Percentiles rank a stretch among this genome's conserved stretches.
These are phyloP conservation scores for Catotricha subobsoleta DNA, from an alignment of 2,888 invertebrate species.

Conservation along the genomic window DNA sequence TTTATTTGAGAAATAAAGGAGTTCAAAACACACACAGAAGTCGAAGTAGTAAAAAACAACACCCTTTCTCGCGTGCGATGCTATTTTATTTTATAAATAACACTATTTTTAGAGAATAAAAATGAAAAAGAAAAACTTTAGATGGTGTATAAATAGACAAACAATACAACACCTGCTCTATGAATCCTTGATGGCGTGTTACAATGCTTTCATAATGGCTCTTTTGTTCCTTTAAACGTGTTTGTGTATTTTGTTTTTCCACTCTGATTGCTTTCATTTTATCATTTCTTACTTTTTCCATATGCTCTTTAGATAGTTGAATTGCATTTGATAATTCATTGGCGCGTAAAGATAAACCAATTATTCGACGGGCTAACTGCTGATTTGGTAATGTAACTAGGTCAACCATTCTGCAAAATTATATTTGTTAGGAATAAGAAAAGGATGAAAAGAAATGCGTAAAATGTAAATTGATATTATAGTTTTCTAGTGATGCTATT, in stretches of 20 bases:
- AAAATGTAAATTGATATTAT: too few species aligned
- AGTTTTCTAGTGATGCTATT: too few species aligned
- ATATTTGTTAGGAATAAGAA: too few species aligned
- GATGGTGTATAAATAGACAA: too few species aligned
- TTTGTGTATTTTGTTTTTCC: slow-evolving; percentile 28
- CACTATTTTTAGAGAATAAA: too few species aligned
- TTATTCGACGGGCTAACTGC: slow-evolving; percentile 26
- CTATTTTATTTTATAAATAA: too few species aligned
- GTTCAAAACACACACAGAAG: too few species aligned
- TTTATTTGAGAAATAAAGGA: too few species aligned
- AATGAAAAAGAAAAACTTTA: too few species aligned
- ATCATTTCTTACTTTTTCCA: slow-evolving; percentile 25
- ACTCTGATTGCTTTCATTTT: slow-evolving; percentile 25
- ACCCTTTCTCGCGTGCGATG: too few species aligned
- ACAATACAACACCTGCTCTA: slow-evolving; percentile 42
- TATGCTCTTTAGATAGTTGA: slow-evolving; percentile 27
- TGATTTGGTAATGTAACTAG: slow-evolving; percentile 29
- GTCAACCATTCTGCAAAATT: slow-evolving; percentile 21
- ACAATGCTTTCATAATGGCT: slow-evolving; percentile 56
- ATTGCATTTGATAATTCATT: slow-evolving; percentile 29
- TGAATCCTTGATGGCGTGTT: slow-evolving; percentile 63
- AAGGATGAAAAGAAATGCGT: too few species aligned
- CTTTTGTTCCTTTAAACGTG: slow-evolving; percentile 37
- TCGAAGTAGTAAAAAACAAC: too few species aligned
- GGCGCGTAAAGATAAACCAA: slow-evolving; percentile 25